Conservation (phyloP, 2,888 invertebrate genomes). For the Acheta domesticus region DNA sequence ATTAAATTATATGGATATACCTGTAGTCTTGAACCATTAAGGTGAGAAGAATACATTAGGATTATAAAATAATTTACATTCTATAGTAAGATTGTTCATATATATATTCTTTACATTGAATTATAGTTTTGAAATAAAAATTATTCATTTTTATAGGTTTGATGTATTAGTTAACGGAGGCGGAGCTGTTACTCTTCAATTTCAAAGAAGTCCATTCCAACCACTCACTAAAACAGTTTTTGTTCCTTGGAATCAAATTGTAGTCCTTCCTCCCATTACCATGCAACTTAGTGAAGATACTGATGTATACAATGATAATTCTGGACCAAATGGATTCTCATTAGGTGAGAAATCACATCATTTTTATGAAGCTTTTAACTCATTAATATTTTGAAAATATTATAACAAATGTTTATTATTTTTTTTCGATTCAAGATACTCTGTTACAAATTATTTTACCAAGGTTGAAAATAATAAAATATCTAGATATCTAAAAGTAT, state of each 20-base stretch:
- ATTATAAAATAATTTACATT: too few species aligned
- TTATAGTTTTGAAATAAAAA: too few species aligned
- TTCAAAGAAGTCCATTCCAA: conserved; percentile 92
- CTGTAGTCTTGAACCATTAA: too few species aligned
- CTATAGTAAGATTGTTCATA: too few species aligned
- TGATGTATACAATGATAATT: conserved; percentile 39
- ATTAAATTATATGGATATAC: too few species aligned
- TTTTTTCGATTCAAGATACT: conserved; percentile 24
- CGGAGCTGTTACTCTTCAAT: conserved; percentile 93
- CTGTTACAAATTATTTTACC: conserved; percentile 39
- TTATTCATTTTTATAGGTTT: conserved; percentile 65
- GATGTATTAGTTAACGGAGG: conserved; percentile 99
- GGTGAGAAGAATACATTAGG: too few species aligned
- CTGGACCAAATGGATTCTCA: conserved; percentile 20
- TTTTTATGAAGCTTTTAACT: background rate
- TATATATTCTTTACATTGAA: too few species aligned
- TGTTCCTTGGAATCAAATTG: conserved; percentile 97
- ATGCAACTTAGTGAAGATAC: conserved; percentile 77
- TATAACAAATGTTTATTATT: background rate
- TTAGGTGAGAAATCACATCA: conserved; percentile 26
- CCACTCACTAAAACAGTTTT: conserved; percentile 84
- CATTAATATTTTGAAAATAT: background rate
- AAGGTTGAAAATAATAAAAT: too few species aligned
- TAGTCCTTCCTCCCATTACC: conserved; percentile 83
- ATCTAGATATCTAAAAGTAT: conserved; percentile 35